Evolutionary conservation across 2,113 vertebrate genomes (phyloP).

Genomic region (Procapra przewalskii): DNA sequence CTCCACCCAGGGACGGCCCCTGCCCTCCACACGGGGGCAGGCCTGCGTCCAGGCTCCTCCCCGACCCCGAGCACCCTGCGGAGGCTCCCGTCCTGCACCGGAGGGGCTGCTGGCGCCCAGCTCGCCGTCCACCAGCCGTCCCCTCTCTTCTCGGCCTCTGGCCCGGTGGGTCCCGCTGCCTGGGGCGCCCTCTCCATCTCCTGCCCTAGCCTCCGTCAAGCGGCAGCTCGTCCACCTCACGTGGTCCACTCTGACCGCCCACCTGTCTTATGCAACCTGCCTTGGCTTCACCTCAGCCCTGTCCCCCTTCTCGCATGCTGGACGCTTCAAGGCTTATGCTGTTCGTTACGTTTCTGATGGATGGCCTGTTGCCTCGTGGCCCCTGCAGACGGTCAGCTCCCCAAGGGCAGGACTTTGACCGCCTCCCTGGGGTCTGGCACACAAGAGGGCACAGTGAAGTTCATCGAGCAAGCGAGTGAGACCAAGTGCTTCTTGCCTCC

Average conservation of each 20-base stretch:
- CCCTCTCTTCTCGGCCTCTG: rapidly evolving
- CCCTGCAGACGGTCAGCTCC: not conserved
- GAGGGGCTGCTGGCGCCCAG: no score
- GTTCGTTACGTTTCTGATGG: rapidly evolving
- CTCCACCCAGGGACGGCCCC: rapidly evolving
- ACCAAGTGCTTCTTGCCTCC: not conserved
- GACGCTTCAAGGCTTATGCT: rapidly evolving
- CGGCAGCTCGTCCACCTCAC: rapidly evolving
- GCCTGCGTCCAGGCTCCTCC: not conserved
- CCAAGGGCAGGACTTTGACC: rapidly evolving
- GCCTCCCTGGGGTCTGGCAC: rapidly evolving
- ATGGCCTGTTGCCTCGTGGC: rapidly evolving
- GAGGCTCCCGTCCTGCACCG: not conserved
- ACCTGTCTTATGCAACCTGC: rapidly evolving
- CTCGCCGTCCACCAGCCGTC: rapidly evolving
- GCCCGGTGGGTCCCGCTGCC: not conserved
- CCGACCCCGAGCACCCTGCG: rapidly evolving
- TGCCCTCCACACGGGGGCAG: no score
- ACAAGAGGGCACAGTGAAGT: rapidly evolving
- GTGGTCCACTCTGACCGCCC: not conserved
- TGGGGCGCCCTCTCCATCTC: rapidly evolving
- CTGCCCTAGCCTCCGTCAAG: not conserved
- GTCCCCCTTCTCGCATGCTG: rapidly evolving
- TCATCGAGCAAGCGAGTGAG: rapidly evolving
- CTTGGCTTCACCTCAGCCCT: not conserved